These are phyloP conservation scores for Melieria picta DNA, from an alignment of 2,888 invertebrate genomes.

Conservation along the genomic window DNA sequence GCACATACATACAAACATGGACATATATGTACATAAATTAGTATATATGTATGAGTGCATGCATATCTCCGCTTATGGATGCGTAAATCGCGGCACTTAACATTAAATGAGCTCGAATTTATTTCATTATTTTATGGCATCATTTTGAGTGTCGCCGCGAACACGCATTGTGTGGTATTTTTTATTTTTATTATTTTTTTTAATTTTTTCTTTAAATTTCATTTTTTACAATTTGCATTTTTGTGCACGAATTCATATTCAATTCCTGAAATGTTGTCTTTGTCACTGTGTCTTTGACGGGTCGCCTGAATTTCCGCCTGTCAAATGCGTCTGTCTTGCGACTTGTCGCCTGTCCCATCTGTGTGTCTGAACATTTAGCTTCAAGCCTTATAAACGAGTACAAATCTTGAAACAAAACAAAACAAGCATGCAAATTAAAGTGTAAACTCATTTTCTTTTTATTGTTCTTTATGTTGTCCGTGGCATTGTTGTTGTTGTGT, in stretches of 20 bases:
- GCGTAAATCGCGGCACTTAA: conserved; percentile 1
- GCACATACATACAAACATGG: neutral
- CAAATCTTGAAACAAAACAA: too few relatives aligned
- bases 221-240: too few relatives aligned
- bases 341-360: too few relatives aligned
- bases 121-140: neutral
- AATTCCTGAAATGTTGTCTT: neutral
- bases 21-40: neutral
- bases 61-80: neutral
- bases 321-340: neutral
- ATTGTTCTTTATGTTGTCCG: neutral
- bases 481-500: conserved; percentile 5
- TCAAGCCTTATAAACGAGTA: too few relatives aligned
- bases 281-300: conserved; percentile 16
- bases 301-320: conserved; percentile 10
- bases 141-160: too few relatives aligned
- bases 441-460: neutral
- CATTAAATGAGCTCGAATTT: neutral
- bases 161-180: too few relatives aligned
- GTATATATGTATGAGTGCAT: conserved; percentile 3
- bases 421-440: too few relatives aligned
- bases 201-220: too few relatives aligned
- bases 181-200: too few relatives aligned
- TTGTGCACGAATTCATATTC: too few relatives aligned
- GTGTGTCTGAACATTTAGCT: too few relatives aligned